Base-by-base conservation (phyloP, 2,888 invertebrate genomes). In the Dorcus parallelipipedus region DNA sequence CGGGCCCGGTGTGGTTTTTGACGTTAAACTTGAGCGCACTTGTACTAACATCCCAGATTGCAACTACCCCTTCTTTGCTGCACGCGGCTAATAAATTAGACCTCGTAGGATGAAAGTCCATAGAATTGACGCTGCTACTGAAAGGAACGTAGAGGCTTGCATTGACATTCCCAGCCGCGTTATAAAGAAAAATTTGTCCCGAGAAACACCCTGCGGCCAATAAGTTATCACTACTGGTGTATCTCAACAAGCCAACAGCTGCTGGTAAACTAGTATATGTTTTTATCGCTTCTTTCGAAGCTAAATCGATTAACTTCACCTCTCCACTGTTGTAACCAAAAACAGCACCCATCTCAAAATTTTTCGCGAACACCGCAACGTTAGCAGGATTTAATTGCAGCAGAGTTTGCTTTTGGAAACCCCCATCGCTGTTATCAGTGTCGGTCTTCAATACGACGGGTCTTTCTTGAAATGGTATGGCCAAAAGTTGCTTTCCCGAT, bases 321-420 rank as follows among this genome's bases (percentile, higher is more conserved):
- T 65, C 64, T 2, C 76, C 73, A 33, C 64, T 62, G 7, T 62
- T 65, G 7, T 66, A 67, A 4, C 73, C 74, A 17, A 75, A 64
- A 2, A 69, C 70, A 9, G 73, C 51, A 9, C 64, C 47, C 17
- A 63, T 59, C 23, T 67, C 66, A 41, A 64, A 59, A 3, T 59
- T 66, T 47, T 65, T 71, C 0, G 73, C 68, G 59, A 70, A 74
- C 0, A 64, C 61, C 10, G 64, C 68, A 9, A 67, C 61, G 40
- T 65, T 64, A 23, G 66, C 54, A n/a, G 59, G 49, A 1, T 51
- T 43, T 1, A 65, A 40, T 17, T 49, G 10, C 8, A 39, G 42
- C 10, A 43, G 52, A 33, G 56, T 17, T 48, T 60, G 43, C 42
- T 10, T 42, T 10, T 7, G 10, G 42, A 42, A 59, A 40, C 39